These are phyloP conservation scores for Etheostoma perlongum DNA, from an alignment of 2,797 vertebrate genomes.

Conservation along the genomic window DNA sequence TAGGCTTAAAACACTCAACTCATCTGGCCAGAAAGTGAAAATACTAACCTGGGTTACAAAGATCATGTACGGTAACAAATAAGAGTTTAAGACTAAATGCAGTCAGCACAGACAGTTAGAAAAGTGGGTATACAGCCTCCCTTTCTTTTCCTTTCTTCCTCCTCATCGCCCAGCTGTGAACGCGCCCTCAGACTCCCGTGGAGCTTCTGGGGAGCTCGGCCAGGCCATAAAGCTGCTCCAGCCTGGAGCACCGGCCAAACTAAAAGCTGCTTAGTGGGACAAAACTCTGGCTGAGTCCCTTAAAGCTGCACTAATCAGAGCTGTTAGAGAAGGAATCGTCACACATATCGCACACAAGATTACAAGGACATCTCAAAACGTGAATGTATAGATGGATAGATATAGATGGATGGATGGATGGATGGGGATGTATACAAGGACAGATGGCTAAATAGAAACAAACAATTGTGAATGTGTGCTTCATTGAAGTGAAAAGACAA, in stretches of 20 bases:
- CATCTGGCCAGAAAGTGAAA: background rate
- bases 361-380: conserved; percentile 45
- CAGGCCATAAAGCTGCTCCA: conserved; percentile 64
- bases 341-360: conserved; percentile 61
- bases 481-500: background rate
- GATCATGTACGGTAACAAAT: background rate
- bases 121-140: background rate
- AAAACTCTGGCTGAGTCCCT: conserved; percentile 72
- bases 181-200: conserved; percentile 19
- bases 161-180: background rate
- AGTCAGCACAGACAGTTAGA: background rate
- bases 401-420: background rate
- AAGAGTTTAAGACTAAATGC: background rate
- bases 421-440: conserved; percentile 3
- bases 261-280: conserved; percentile 79
- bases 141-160: conserved; percentile 14
- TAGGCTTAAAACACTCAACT: conserved; percentile 15
- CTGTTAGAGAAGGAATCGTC: conserved; percentile 65
- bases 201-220: conserved; percentile 41
- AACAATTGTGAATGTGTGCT: background rate
- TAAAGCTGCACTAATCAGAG: conserved; percentile 82
- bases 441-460: background rate
- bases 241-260: conserved; percentile 45
- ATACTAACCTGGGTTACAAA: background rate
- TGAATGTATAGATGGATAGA: conserved; percentile 2